A percentile compares a stretch with the other conserved stretches of the same genome.
phyloP scores from a whole-genome alignment of 2,113 vertebrate genomes.

The Albula goreensis region DNA sequence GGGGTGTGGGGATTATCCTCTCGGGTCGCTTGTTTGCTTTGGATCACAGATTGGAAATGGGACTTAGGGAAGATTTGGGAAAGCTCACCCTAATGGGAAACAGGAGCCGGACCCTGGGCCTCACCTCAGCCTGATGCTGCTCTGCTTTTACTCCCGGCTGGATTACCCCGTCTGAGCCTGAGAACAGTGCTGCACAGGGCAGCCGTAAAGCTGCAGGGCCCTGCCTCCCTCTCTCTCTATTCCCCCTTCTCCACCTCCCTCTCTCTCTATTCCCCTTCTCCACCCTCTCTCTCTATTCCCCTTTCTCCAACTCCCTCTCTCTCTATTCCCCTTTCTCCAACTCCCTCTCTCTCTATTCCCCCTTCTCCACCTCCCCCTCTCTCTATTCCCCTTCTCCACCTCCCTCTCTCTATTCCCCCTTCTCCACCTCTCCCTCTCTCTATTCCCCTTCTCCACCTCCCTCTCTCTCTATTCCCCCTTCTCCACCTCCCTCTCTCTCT shows the following conservation, averaged over 20 bases:
- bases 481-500: too few species aligned
- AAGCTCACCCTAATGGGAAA: constrained; percentile 13
- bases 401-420: too few species aligned
- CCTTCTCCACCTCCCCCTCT: not conserved
- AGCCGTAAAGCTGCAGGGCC: constrained; percentile 28
- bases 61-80: not conserved
- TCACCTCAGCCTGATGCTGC: not conserved
- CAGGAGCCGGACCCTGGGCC: not conserved
- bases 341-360: constrained; percentile 10
- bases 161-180: not conserved
- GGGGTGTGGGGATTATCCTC: not conserved
- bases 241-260: constrained; percentile 21
- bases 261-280: too few species aligned
- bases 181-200: not conserved
- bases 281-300: too few species aligned
- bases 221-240: constrained; percentile 25
- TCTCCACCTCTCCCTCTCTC: too few species aligned
- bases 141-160: not conserved
- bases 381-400: not conserved
- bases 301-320: not conserved
- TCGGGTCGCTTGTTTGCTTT: not conserved
- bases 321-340: not conserved
- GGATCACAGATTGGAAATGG: constrained; percentile 15
- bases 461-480: too few species aligned
- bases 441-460: too few species aligned